phyloP scores from a whole-genome alignment of 35 echinoderm and acorn worm species.

The Acanthaster planci region DNA sequence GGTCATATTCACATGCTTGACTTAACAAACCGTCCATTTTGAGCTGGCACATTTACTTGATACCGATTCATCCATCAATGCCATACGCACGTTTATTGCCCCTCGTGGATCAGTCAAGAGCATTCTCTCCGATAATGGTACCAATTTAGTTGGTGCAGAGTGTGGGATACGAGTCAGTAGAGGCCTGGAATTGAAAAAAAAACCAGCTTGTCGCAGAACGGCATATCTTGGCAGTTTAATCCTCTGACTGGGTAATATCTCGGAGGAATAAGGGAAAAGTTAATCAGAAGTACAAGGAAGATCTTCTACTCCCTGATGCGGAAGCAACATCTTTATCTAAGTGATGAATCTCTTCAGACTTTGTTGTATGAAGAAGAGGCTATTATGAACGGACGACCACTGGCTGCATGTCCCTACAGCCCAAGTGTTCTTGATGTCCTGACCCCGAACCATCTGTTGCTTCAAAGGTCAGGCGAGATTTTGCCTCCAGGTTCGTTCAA shows the following conservation, averaged over 20 bases:
- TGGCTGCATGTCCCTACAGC: too few relatives aligned
- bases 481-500: too few relatives aligned
- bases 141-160: slow-evolving; percentile 53
- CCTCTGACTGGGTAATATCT: slow-evolving; percentile 31
- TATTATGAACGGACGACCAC: too few relatives aligned
- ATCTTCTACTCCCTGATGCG: too few relatives aligned
- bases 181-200: slow-evolving; percentile 18
- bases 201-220: background rate
- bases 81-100: slow-evolving; percentile 40
- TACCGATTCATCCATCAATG: too few relatives aligned
- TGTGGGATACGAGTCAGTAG: slow-evolving; percentile 10
- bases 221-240: slow-evolving; percentile 45
- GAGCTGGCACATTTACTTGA: too few relatives aligned
- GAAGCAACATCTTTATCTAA: too few relatives aligned
- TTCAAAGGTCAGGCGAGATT: too few relatives aligned
- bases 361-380: slow-evolving; percentile 44
- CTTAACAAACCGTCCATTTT: slow-evolving; percentile 36
- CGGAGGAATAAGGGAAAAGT: too few relatives aligned
- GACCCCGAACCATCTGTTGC: too few relatives aligned
- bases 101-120: slow-evolving; percentile 22
- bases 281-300: too few relatives aligned
- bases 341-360: slow-evolving; percentile 5
- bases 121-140: slow-evolving; percentile 53
- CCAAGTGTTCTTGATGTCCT: too few relatives aligned
- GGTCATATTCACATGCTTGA: slow-evolving; percentile 56